Percentiles rank a stretch among this genome's conserved stretches.
Conservation (phyloP, 1,140 invertebrate species). For the Pseudachorutes palmiensis region DNA sequence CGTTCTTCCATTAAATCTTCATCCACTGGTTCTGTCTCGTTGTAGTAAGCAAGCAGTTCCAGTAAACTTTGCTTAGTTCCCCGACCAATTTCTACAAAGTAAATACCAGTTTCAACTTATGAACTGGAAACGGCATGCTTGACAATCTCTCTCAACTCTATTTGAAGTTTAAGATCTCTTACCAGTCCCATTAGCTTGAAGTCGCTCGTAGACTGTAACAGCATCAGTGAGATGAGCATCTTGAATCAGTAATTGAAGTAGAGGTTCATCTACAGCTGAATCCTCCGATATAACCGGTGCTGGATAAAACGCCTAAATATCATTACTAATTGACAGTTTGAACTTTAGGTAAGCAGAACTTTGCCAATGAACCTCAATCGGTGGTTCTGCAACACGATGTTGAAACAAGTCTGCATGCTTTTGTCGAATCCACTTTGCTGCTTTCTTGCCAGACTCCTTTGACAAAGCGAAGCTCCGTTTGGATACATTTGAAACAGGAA, state of each 20-base stretch:
- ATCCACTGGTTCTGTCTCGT: conserved; percentile 55
- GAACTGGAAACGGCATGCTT: too few relatives aligned
- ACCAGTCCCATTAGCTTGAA: conserved; percentile 54
- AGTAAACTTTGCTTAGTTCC: conserved; percentile 61
- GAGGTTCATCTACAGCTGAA: conserved; percentile 56
- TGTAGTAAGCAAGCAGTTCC: conserved; percentile 74
- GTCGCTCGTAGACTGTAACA: conserved; percentile 60
- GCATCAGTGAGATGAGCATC: conserved; percentile 59
- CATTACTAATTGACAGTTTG: too few relatives aligned
- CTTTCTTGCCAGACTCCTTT: conserved; percentile 74
- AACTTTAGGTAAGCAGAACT: conserved; percentile 4
- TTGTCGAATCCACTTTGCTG: conserved; percentile 72
- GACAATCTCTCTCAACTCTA: too few relatives aligned
- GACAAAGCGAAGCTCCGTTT: conserved; percentile 69
- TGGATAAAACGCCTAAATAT: conserved; percentile 58
- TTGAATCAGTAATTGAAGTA: conserved; percentile 52
- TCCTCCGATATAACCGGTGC: conserved; percentile 59
- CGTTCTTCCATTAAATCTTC: conserved; percentile 66
- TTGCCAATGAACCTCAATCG: conserved; percentile 44
- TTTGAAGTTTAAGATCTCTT: conserved; percentile 24
- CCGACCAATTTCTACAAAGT: conserved; percentile 46
- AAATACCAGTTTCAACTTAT: background rate
- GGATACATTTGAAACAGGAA: conserved; percentile 62
- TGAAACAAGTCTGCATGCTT: conserved; percentile 68
- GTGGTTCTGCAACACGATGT: conserved; percentile 60